Base-by-base conservation (phyloP, 2,113 vertebrate species). In the Pitta sordida region DNA sequence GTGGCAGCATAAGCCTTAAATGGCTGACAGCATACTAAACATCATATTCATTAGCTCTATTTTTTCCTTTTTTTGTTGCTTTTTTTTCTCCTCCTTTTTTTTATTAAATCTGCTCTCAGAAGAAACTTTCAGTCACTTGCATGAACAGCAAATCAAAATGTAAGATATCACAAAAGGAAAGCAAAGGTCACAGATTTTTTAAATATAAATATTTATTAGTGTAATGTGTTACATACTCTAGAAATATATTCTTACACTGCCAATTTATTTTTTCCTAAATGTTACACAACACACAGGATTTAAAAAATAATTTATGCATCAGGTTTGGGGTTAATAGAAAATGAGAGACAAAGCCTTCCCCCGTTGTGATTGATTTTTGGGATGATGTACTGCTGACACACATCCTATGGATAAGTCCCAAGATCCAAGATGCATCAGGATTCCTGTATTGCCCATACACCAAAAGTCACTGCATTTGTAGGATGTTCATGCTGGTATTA, bases 1-100 rank as follows among this genome's bases (percentile, higher is more conserved):
- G 85, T 65, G 65, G 73, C 76, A 92, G 91, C 78, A 86, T 69
- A 93, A 94, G 52, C 62, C 74, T 75, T 96, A 94, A 93, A 94
- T 63, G 77, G 60, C 53, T 93, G 91, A 83, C 85, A 95, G 90
- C 70, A 80, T 86, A 75, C 76, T 80, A 91, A 94, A 69, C 70
- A 63, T 84, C 29, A 78, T 62, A 68, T 64, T 81, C 80, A 91
- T 91, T 92, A 87, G 43, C 69, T 74, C 24, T 67, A 19, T 60
- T 27, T 41, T 69, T 62, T 51, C 13, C 8, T 32, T 49, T 27
- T 80, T 23, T 14, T 60, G 53, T 53, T 68, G 43, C 46, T 11
- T 6, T 13, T 37, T 32, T 6, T 24, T 22, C 48, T 21, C 8
- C 27, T 34, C 36, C 32, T 7, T 55, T 69, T 70, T 79, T 48